Percentiles rank a stretch among this genome's conserved stretches.
These are phyloP conservation scores for Axis porcinus DNA, from an alignment of 2,113 vertebrate genomes.

Conservation along the genomic window DNA sequence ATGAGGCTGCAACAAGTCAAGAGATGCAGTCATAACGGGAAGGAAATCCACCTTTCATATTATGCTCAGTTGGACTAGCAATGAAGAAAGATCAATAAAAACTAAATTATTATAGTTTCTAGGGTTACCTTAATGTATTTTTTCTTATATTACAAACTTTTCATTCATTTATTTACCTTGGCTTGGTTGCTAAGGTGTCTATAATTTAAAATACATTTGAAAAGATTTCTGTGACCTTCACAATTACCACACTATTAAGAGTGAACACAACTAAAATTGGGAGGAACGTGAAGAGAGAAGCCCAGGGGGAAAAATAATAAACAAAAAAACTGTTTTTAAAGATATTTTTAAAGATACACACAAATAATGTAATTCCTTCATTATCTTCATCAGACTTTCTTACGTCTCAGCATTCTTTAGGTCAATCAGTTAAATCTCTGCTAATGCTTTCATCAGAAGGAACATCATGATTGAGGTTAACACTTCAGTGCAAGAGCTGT, in stretches of 20 bases:
- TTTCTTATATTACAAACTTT: neutral
- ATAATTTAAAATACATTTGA: conserved; percentile 16
- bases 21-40: neutral
- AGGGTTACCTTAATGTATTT: neutral
- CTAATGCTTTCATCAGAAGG: neutral
- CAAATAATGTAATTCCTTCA: neutral
- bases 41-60: neutral
- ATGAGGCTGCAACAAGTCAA: neutral
- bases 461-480: neutral
- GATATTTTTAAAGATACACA: neutral
- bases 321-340: neutral
- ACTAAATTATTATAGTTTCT: neutral
- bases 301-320: neutral
- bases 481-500: neutral
- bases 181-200: conserved; percentile 4
- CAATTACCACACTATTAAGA: conserved; percentile 28
- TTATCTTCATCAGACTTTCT: neutral
- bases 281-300: neutral
- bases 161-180: neutral
- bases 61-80: neutral
- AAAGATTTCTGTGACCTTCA: conserved; percentile 34
- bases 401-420: neutral
- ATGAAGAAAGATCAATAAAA: neutral
- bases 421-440: neutral
- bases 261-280: neutral